Evolutionary conservation across 1,140 invertebrate species (phyloP).

Genomic region (Trigoniulus corallinus): DNA sequence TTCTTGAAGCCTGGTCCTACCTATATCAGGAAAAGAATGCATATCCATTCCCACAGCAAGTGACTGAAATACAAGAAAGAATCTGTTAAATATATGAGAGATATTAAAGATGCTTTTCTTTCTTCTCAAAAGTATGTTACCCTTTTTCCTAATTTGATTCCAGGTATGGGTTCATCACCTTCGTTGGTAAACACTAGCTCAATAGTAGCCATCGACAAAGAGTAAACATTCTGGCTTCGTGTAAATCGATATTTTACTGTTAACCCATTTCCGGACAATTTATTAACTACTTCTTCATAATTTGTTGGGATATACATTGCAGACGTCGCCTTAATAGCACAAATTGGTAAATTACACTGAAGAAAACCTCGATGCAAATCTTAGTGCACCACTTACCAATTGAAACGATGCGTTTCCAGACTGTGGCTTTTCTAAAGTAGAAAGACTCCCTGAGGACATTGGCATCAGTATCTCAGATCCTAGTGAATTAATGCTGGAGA

Average conservation of each 20-base stretch:
- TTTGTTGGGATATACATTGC: constrained; percentile 43
- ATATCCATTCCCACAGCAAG: constrained; percentile 52
- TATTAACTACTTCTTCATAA: constrained; percentile 55
- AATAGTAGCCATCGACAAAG: constrained; percentile 61
- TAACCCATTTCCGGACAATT: constrained; percentile 57
- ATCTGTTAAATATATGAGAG: not conserved
- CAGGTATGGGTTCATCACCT: constrained; percentile 42
- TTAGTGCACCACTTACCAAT: not conserved
- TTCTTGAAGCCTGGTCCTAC: constrained; percentile 16
- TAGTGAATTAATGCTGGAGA: no score
- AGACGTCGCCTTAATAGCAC: constrained; percentile 22
- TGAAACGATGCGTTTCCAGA: not conserved
- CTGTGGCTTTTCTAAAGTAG: no score
- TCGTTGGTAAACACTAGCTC: constrained; percentile 68
- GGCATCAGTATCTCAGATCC: no score
- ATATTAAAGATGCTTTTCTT: not conserved
- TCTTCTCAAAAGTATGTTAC: constrained; percentile 26
- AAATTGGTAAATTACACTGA: constrained; percentile 17
- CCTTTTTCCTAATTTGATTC: constrained; percentile 56
- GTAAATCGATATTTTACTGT: constrained; percentile 55
- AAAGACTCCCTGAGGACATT: no score
- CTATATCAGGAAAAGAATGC: constrained; percentile 63
- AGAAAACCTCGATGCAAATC: not conserved
- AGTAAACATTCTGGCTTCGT: constrained; percentile 67
- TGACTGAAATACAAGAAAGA: constrained; percentile 30